Evolutionary conservation across 2,113 vertebrate genomes (phyloP).

Genomic region (Alosa alosa): DNA sequence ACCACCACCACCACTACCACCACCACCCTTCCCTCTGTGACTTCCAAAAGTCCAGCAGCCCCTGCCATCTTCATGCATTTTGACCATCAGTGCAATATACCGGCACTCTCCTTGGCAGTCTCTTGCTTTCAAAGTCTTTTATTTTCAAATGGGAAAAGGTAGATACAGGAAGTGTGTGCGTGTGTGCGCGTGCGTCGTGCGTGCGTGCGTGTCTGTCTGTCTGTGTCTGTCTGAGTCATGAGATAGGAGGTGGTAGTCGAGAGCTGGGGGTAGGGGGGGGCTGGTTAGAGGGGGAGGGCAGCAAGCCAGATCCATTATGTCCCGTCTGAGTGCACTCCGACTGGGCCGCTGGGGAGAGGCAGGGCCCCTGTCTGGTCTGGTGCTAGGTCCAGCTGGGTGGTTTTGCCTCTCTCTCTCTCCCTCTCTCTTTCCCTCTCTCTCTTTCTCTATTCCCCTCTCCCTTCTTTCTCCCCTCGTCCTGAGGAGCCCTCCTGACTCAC

Average conservation of each 20-base stretch:
- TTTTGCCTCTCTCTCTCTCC: neutral
- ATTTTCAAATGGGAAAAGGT: neutral
- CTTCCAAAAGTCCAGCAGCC: neutral
- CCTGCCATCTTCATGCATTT: neutral
- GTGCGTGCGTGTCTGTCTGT: neutral
- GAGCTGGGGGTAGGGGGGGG: neutral
- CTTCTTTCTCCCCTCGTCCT: neutral
- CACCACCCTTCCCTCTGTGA: neutral
- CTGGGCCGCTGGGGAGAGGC: constrained; percentile 13
- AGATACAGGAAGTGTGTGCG: neutral
- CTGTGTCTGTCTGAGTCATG: constrained; percentile 15
- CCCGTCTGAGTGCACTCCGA: constrained; percentile 14
- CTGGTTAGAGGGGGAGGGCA: constrained; percentile 11
- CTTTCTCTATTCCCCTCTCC: neutral
- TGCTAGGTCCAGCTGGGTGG: constrained; percentile 16
- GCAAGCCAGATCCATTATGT: constrained; percentile 13
- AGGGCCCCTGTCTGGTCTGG: constrained; percentile 15
- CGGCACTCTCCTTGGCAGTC: neutral
- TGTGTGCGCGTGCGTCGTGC: neutral
- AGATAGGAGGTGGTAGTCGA: constrained; percentile 6
- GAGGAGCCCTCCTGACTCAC: constrained; percentile 19
- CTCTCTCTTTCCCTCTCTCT: neutral
- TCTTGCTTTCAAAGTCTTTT: neutral
- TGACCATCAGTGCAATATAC: neutral
- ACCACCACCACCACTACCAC: neutral